Conservation (phyloP, 2,797 vertebrate genomes). For the Ctenochaetus hawaiiensis region DNA sequence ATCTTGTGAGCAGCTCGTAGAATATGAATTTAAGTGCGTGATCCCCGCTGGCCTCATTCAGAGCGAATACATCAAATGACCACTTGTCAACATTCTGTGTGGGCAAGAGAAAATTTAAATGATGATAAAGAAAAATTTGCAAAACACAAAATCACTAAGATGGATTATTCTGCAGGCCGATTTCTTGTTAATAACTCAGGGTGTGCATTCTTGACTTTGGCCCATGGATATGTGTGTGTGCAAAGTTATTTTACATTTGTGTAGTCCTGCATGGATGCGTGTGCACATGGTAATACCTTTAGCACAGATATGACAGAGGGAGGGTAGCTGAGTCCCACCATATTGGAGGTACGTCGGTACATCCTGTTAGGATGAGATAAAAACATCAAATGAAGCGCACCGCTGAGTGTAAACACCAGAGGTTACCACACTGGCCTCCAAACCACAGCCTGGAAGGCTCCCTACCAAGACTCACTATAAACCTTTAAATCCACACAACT, state of each 20-base stretch:
- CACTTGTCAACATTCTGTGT: conserved; percentile 94
- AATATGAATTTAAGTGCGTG: conserved; percentile 99
- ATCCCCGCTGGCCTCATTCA: conserved; percentile 95
- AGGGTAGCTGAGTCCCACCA: conserved; percentile 98
- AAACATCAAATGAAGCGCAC: conserved; percentile 75
- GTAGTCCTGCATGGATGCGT: conserved; percentile 30
- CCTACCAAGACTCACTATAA: conserved; percentile 40
- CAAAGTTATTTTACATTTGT: conserved; percentile 19
- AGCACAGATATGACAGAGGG: conserved; percentile 94
- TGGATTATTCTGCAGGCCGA: not conserved
- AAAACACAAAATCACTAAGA: not conserved
- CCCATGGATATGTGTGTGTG: not conserved
- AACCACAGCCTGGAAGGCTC: conserved; percentile 50
- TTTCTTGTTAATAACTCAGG: not conserved
- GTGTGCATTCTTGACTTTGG: not conserved
- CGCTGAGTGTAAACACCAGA: conserved; percentile 62
- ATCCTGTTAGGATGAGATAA: conserved; percentile 90
- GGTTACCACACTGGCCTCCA: conserved; percentile 36
- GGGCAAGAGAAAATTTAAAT: conserved; percentile 4
- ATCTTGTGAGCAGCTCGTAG: conserved; percentile 97
- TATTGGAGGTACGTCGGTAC: conserved; percentile 98
- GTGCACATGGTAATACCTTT: conserved; percentile 88
- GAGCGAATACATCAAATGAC: conserved; percentile 97
- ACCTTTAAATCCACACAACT: conserved; percentile 45
- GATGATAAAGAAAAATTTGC: not conserved